Evolutionary conservation across 1,140 invertebrate genomes (phyloP), one percentile per base, ranked within the genome.

Genomic region (Chrysopa pallens): DNA sequence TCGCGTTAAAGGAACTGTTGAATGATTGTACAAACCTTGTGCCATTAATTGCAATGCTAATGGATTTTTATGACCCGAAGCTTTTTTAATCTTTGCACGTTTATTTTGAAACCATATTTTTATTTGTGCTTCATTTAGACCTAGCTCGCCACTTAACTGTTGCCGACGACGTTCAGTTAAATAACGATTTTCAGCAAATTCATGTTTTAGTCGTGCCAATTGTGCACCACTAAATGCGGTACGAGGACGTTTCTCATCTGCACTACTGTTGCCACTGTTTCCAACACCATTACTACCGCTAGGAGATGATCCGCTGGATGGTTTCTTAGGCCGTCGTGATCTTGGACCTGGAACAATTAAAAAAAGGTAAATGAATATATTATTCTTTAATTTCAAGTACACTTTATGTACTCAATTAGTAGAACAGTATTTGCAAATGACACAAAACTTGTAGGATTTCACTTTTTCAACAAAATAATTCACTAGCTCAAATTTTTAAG

Each of bases 81-180:
- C 70, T 57, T 94, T 94, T 70, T 95, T 95, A 55, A 93, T 83
- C 64, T 95, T 95, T 42, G 90, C 90, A 42, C 91, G 62, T 61
- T 93, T 94, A 62, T 95, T 95, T 64, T 95, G 87, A 60, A 93
- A 91, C 80, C 81, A 86, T 50, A 95, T 95, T 64, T 96, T 96
- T 54, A 96, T 94, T 59, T 96, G 91, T 1, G 85, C 84, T 60
- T 96, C 92, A 62, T 93, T 91, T 8, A 96, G 63, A 12, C 79
- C 79, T 23, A 96, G 65, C 53, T 93, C 87, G 11, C 74, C 66
- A 14, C 90, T 86, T 36, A 96, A 67, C 48, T 85, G 78, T 59
- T 89, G 85, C 46, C 92, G 68, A 46, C 91, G 67, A 50, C 82
- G 76, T 56, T 95, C 91, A 0, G 84, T 94, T 42, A 96, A 67